phyloP scores from a whole-genome alignment of 2,797 vertebrate genomes.

The Molossus alvarezi region DNA sequence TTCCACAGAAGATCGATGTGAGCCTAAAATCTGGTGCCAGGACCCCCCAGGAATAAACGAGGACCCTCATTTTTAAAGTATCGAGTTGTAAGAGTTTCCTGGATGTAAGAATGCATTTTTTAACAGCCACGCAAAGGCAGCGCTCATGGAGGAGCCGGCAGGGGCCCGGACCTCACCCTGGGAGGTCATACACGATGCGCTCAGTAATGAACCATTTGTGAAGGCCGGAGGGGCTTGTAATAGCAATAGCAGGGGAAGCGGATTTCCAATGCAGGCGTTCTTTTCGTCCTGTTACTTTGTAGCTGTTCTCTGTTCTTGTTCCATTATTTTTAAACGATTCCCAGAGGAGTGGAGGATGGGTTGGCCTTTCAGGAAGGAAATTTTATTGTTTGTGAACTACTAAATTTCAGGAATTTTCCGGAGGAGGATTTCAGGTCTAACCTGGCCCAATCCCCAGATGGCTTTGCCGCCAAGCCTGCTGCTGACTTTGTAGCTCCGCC shows the following conservation, averaged over 20 bases:
- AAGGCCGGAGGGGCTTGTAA: rapidly evolving
- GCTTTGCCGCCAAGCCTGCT: not conserved
- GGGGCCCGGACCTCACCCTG: not conserved
- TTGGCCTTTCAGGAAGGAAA: rapidly evolving
- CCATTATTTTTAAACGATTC: not conserved
- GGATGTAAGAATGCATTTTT: not conserved
- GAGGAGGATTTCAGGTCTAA: not conserved
- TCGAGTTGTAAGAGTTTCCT: not conserved
- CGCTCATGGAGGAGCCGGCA: rapidly evolving
- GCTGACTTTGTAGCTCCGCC: not conserved
- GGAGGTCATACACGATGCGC: not conserved
- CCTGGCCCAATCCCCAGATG: rapidly evolving
- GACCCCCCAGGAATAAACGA: not conserved
- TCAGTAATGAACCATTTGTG: rapidly evolving
- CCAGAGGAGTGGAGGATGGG: not conserved
- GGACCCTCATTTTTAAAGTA: not conserved
- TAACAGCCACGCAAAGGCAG: rapidly evolving
- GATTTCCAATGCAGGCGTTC: rapidly evolving
- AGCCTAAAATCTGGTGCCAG: not conserved
- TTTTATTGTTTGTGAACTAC: rapidly evolving
- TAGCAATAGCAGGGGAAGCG: rapidly evolving
- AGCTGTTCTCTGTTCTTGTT: no score
- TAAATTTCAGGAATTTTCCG: not conserved
- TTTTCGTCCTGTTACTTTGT: rapidly evolving
- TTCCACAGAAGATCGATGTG: not conserved